Percentiles rank a stretch among this genome's conserved stretches.
These are phyloP conservation scores for Leiothrix lutea DNA, from an alignment of 2,113 vertebrate genomes.

Conservation along the genomic window DNA sequence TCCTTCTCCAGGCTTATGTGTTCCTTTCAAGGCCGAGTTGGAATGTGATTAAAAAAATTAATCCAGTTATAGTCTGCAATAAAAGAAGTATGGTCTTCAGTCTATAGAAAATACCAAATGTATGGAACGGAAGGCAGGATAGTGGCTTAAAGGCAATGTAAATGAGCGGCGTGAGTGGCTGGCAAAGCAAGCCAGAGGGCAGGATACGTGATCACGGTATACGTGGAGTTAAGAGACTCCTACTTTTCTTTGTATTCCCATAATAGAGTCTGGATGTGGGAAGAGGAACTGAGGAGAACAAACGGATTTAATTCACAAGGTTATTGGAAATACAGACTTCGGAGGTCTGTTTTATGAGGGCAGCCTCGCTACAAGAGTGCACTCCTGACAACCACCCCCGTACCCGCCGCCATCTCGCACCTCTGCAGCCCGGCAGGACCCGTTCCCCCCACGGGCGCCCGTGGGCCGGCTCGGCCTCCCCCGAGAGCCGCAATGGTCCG, in stretches of 20 bases:
- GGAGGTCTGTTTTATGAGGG: fast-evolving
- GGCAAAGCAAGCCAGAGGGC: not conserved
- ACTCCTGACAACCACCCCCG: fast-evolving
- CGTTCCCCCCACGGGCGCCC: not conserved
- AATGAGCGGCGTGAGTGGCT: fast-evolving
- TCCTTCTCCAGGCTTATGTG: not conserved
- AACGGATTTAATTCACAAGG: not conserved
- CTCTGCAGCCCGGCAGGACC: fast-evolving
- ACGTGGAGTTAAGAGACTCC: not conserved
- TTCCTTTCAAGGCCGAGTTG: not conserved
- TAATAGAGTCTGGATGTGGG: fast-evolving
- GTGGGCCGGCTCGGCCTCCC: not conserved
- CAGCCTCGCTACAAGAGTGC: fast-evolving
- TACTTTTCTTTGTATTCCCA: fast-evolving
- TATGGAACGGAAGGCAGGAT: not conserved
- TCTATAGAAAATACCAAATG: not conserved
- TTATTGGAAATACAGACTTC: not conserved
- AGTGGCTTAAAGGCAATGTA: not conserved
- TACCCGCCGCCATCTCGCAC: fast-evolving
- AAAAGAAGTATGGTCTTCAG: not conserved
- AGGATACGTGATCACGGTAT: fast-evolving
- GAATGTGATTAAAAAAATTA: not conserved
- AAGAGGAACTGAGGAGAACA: not conserved
- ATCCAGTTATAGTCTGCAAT: not conserved
- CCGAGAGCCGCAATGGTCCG: not conserved